phyloP scores from a whole-genome alignment of 2,888 invertebrate genomes.

The Arge pagana region DNA sequence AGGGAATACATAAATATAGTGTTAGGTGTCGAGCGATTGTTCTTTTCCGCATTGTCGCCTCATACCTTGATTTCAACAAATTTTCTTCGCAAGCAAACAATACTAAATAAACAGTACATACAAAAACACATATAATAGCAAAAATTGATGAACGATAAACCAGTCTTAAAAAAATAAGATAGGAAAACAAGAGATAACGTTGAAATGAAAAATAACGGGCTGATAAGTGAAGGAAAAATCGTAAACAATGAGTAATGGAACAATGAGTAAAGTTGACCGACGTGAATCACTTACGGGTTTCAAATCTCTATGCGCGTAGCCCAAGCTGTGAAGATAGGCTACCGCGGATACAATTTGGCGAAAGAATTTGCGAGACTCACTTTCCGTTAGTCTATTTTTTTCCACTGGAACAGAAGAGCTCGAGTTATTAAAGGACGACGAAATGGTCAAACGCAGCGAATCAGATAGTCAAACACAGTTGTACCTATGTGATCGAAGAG shows the following conservation, averaged over 20 bases:
- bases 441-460: constrained; percentile 7
- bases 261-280: no score
- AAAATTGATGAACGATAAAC: background rate
- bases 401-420: constrained; percentile 62
- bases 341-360: constrained; percentile 79
- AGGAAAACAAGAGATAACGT: background rate
- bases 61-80: no score
- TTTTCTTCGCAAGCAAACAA: no score
- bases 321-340: constrained; percentile 74
- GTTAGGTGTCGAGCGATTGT: no score
- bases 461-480: background rate
- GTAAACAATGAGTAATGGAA: no score
- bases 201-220: no score
- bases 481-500: constrained; percentile 79
- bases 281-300: constrained; percentile 77
- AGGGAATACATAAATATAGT: no score
- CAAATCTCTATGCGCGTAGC: constrained; percentile 80
- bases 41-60: no score
- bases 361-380: constrained; percentile 76
- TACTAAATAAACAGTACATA: constrained; percentile 18
- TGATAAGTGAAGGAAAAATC: no score
- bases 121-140: constrained; percentile 5
- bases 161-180: constrained; percentile 5
- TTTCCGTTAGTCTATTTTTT: constrained; percentile 71
- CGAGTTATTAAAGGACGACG: no score